Base-by-base conservation (phyloP, 1,140 invertebrate species). In the Agrypnia vestita region DNA sequence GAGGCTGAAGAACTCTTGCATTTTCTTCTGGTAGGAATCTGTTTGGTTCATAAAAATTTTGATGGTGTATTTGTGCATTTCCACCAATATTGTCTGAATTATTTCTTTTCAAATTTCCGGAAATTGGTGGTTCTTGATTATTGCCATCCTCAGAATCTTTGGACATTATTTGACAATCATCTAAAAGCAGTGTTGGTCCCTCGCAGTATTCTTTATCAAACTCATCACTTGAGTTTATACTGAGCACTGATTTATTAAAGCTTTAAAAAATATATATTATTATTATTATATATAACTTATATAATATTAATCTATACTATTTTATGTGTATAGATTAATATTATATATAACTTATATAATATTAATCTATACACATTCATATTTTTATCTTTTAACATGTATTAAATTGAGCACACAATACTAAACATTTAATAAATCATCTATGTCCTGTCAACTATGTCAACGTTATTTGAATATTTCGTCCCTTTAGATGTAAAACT, bases 231-330 rank as follows among this genome's bases (percentile, higher is more conserved):
- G 64, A 69, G 49, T 59, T 55, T 56, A 78, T 55, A 25, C 76
- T 78, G 9, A 78, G 49, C 0, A 78, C 46, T 35, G 64, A 69
- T 53, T 78, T 78, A 43, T 49, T 62, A 15, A 78, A 71, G 49
- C 76, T 78, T 44, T 56, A 62, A 62, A 35, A 46, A 76, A 67
- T 21, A 21, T 3, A 69, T 35, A 43, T 67, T 44, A 35, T 61
- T 53, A 53, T 7, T n/a, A n/a, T n/a, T n/a, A n/a, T 35, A 35
- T 35, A 35, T 35, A 35, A 35, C 25, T 35, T 35, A 35, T 35
- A 35, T 35, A 3, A 3, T 35, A 35, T 6, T 1, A 35, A 3
- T 3, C 6, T 35, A 35, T 35, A 3, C 1, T 35, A 35, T 35
- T 35, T 35, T 35, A 35, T 35, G 25, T 6, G 1, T 35, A 35